A percentile compares a stretch with the other conserved stretches of the same genome.
Evolutionary conservation across 2,113 vertebrate species (phyloP).

Genomic region (Ochotona princeps): DNA sequence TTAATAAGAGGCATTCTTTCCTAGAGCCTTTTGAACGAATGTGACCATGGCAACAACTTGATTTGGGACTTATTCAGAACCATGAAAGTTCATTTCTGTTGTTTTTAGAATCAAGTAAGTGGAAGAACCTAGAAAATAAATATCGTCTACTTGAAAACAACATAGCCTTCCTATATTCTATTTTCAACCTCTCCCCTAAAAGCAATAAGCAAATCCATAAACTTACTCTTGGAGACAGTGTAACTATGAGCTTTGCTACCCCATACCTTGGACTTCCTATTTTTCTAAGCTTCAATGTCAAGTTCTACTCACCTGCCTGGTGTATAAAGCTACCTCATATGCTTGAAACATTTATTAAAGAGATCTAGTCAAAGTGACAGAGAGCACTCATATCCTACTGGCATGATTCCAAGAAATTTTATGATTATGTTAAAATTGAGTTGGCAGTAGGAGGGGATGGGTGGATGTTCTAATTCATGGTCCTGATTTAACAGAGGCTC

Average conservation of each 20-base stretch:
- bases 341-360: background rate
- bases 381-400: background rate
- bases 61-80: background rate
- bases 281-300: background rate
- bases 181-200: background rate
- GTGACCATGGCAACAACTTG: background rate
- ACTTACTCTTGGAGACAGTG: background rate
- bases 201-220: background rate
- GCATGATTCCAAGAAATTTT: background rate
- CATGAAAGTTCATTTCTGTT: background rate
- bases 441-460: no score
- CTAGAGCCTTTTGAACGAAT: background rate
- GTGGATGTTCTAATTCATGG: background rate
- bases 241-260: background rate
- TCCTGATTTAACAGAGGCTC: no score
- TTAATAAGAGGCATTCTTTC: background rate
- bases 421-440: background rate
- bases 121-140: background rate
- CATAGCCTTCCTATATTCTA: background rate
- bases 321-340: background rate
- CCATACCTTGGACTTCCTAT: background rate
- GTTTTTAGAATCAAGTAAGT: background rate
- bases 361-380: background rate
- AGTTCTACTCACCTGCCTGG: background rate
- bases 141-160: background rate